Conservation (phyloP, 2,797 vertebrate genomes). For the Micromesistius poutassou region DNA sequence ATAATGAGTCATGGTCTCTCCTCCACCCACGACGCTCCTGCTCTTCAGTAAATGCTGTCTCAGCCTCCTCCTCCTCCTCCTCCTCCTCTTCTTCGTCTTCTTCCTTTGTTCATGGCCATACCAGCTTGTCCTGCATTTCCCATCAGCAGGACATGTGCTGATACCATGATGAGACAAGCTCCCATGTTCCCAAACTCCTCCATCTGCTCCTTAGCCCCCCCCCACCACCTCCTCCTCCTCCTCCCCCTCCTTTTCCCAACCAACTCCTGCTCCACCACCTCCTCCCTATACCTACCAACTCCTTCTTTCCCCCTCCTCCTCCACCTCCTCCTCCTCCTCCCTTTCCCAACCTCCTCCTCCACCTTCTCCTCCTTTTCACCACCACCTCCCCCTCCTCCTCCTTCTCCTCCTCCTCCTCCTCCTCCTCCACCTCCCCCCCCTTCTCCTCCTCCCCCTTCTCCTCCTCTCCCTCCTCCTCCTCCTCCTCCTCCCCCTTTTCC, state of each 20-base stretch:
- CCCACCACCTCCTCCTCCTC: background rate
- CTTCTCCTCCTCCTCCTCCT: background rate
- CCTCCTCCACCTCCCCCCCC: background rate
- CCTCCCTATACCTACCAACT: background rate
- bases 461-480: background rate
- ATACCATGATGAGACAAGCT: background rate
- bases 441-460: background rate
- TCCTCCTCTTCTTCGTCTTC: background rate
- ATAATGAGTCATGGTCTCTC: background rate
- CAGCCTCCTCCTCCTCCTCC: background rate
- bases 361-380: background rate
- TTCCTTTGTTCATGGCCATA: too few relatives aligned
- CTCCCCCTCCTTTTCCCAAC: background rate
- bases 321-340: background rate
- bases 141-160: background rate
- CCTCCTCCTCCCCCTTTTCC: background rate
- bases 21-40: background rate
- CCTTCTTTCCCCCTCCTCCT: background rate
- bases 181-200: background rate
- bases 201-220: background rate
- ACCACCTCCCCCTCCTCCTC: background rate
- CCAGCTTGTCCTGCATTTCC: background rate
- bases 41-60: background rate
- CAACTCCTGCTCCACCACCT: background rate
- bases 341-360: too few relatives aligned